Conservation (phyloP, 1,140 invertebrate species). For the Meloidogyne chitwoodi region DNA sequence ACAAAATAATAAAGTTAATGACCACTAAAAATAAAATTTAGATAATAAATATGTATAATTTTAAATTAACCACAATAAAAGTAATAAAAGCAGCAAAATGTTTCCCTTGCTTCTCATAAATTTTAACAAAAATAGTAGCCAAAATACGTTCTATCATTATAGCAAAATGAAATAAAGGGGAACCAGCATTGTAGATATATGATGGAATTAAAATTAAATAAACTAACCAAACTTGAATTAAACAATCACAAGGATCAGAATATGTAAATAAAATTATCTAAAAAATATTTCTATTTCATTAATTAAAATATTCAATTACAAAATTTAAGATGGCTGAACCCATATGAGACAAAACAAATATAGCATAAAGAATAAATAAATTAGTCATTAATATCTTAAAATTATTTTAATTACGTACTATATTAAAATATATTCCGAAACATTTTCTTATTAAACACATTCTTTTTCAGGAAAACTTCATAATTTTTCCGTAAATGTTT, state of each 20-base stretch:
- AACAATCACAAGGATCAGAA: neutral
- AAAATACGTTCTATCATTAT: neutral
- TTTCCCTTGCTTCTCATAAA: neutral
- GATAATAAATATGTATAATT: no score
- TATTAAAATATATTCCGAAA: no score
- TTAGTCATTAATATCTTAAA: neutral
- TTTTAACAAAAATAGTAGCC: neutral
- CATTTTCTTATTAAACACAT: no score
- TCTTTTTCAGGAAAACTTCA: no score
- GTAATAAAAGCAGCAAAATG: neutral
- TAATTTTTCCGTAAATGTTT: no score
- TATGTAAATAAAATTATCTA: neutral
- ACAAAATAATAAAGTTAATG: neutral
- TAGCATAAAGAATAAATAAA: neutral
- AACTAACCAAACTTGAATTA: neutral
- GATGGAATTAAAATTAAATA: neutral
- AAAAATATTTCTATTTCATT: neutral
- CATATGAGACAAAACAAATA: conserved; percentile 7
- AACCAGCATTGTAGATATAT: neutral
- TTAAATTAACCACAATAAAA: neutral
- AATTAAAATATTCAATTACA: neutral
- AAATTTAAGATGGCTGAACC: neutral
- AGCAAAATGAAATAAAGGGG: neutral
- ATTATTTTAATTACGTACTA: neutral
- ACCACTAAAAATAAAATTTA: neutral